These are phyloP conservation scores for human DNA, from an alignment of 2,113 vertebrate genomes.

Conservation along the genomic window GRCh38 chr2:141335001-141335500, in stretches of 20 bases:
- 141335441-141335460: background rate
- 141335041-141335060: background rate
- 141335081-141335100: background rate
- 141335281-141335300: background rate
- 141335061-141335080: background rate
- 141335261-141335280: background rate
- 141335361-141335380: background rate
- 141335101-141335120: background rate
- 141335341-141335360: background rate
- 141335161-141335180: background rate
- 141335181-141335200: background rate
- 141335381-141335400: background rate
- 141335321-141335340: background rate
- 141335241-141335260: background rate
- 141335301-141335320: background rate
- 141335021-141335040: background rate
- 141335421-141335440: background rate
- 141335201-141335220: background rate
- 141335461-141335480: background rate
- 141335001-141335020: background rate
- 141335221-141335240: background rate
- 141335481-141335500: background rate
- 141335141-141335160: background rate
- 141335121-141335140: background rate
- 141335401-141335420: background rate